These are phyloP conservation scores for Amblyopsis rosae DNA, from an alignment of 2,113 vertebrate genomes.

Conservation along the genomic window DNA sequence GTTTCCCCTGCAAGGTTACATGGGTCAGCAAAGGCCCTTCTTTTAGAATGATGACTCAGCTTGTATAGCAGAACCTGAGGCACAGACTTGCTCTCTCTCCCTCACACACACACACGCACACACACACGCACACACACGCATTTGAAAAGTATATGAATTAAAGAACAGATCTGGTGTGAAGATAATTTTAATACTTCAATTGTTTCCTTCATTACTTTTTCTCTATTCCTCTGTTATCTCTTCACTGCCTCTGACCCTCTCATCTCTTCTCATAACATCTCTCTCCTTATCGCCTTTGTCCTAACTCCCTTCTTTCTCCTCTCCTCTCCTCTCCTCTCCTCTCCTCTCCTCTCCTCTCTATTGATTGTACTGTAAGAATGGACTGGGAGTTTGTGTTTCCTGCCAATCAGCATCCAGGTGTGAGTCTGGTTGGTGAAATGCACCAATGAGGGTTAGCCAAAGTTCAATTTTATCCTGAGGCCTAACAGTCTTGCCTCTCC, in stretches of 20 bases:
- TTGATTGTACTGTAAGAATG: conserved; percentile 23
- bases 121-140: not conserved
- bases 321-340: not conserved
- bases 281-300: no score
- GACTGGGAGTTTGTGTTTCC: conserved; percentile 24
- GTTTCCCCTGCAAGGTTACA: no score
- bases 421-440: conserved; percentile 48
- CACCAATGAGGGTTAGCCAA: conserved; percentile 60
- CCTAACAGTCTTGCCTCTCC: conserved; percentile 19
- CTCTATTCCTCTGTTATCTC: no score
- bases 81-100: conserved; percentile 1
- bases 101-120: conserved; percentile 4
- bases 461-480: conserved; percentile 60
- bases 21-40: no score
- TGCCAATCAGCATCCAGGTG: conserved; percentile 56
- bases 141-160: not conserved
- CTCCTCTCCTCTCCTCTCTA: not conserved
- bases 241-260: not conserved
- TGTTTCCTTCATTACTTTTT: not conserved
- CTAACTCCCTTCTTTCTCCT: not conserved
- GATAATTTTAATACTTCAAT: not conserved
- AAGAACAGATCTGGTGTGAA: not conserved
- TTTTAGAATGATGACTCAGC: no score
- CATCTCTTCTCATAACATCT: not conserved
- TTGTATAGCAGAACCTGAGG: no score